These are phyloP conservation scores for Phoeniculus purpureus DNA, from an alignment of 2,797 vertebrate species.

Conservation along the genomic window DNA sequence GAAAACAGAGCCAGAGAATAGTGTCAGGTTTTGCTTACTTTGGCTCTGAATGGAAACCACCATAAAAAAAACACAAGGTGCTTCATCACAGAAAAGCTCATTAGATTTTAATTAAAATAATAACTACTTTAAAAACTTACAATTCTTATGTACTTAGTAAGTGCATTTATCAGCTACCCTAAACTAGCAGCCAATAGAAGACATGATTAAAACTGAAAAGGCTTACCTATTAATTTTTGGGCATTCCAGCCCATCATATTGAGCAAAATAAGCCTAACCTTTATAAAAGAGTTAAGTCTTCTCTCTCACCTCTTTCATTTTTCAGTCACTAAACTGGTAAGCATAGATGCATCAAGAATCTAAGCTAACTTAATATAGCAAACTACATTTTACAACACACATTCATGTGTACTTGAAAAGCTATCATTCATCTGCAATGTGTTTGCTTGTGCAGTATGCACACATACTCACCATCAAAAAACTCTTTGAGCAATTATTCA, in stretches of 20 bases:
- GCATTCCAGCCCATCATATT: neutral
- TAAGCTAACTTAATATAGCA: neutral
- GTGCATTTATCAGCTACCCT: neutral
- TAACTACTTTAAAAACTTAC: neutral
- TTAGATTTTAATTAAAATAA: neutral
- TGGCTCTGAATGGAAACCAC: neutral
- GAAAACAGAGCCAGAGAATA: neutral
- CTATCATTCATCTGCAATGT: neutral
- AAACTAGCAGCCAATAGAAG: neutral
- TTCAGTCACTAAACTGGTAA: neutral
- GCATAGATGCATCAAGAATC: neutral
- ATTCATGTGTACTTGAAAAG: neutral
- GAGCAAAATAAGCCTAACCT: neutral
- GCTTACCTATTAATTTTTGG: neutral
- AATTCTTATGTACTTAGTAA: neutral
- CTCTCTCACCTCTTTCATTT: neutral
- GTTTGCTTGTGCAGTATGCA: neutral
- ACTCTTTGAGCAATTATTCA: neutral
- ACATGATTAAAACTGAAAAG: neutral
- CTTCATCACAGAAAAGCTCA: neutral
- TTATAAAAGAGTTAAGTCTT: neutral
- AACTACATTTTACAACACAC: neutral
- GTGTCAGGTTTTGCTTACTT: neutral
- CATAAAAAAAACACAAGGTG: neutral
- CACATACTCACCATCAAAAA: neutral